Evolutionary conservation across 2,113 vertebrate species (phyloP).

Genomic region (zebrafish (Danio rerio)): DNA sequence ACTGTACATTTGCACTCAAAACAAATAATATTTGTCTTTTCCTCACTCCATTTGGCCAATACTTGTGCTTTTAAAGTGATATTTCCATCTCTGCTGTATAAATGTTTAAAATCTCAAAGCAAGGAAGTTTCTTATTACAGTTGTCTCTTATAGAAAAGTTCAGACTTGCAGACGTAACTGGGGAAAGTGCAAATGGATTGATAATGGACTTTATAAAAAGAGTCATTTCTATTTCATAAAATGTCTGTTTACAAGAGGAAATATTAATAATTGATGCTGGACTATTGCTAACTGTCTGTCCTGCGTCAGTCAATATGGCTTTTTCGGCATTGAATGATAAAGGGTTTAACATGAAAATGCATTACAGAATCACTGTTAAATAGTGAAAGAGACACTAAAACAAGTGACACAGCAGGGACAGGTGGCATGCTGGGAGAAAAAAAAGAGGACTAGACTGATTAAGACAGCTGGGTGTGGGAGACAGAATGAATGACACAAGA

Average conservation of each 20-base stretch:
- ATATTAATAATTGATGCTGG: conserved; percentile 29
- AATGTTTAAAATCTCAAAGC: conserved; percentile 44
- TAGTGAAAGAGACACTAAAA: background rate
- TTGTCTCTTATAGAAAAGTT: background rate
- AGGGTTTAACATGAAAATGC: background rate
- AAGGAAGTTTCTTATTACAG: conserved; percentile 16
- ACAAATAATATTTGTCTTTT: background rate
- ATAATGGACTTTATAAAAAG: conserved; percentile 47
- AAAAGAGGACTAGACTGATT: conserved; percentile 18
- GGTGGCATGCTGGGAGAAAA: conserved; percentile 43
- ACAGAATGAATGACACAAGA: conserved; percentile 35
- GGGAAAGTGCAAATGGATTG: conserved; percentile 9
- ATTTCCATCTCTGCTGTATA: conserved; percentile 34
- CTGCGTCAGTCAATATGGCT: background rate
- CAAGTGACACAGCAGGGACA: conserved; percentile 23
- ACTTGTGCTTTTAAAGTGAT: conserved; percentile 10
- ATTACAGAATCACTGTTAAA: background rate
- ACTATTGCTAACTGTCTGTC: conserved; percentile 4
- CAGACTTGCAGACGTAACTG: background rate
- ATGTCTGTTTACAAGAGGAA: conserved; percentile 41
- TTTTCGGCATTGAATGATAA: background rate
- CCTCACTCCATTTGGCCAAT: conserved; percentile 13
- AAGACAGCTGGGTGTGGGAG: conserved; percentile 9
- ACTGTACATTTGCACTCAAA: background rate
- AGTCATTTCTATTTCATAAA: conserved; percentile 50